Evolutionary conservation across 1,140 invertebrate genomes (phyloP), one percentile per base, ranked within the genome.

Genomic region (Bombus balteatus): DNA sequence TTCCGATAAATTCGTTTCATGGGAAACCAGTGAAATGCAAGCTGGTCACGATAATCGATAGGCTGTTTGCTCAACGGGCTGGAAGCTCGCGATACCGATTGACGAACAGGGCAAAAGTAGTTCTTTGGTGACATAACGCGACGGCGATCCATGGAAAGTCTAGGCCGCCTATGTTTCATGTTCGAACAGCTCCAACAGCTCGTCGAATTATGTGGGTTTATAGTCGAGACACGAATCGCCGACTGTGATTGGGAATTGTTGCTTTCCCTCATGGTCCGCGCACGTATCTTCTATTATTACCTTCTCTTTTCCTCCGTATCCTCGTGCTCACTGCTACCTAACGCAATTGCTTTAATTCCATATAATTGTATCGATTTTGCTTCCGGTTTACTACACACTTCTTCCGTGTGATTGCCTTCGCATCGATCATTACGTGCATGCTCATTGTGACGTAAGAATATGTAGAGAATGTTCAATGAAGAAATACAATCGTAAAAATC

Each of bases 1-100:
- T 74, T 70, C 66, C 78, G 79, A 89, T 86, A 89, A 89, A 89
- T 70, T 81, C 79, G 79, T 86, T 89, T 71, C 75, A 71, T n/a
- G 15, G 6, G 82, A 83, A 78, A 59, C 78, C 83, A 78, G 62
- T n/a, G 72, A 53, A 66, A 82, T 59, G 70, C 74, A 82, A 65
- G 74, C 59, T n/a, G 13, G 68, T 0, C 15, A 10, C 70, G 84
- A 83, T 89, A 89, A 89, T 89, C 88, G 84, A 89, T 86, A 65
- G 80, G 76, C 15, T 37, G 70, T 83, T 86, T 81, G 88, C 79
- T 81, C 80, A 80, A 71, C 72, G 71, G 79, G 72, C 84, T 86
- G 88, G 87, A 89, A 89, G 71, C 59, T 28, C 25, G 65, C 83
- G 84, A 37, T 34, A 89, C 75, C 88, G 76, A 77, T 78, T 79